Percentiles rank a stretch among this genome's conserved stretches.
Conservation (phyloP, 2,113 vertebrate species). For the Anolis carolinensis region DNA sequence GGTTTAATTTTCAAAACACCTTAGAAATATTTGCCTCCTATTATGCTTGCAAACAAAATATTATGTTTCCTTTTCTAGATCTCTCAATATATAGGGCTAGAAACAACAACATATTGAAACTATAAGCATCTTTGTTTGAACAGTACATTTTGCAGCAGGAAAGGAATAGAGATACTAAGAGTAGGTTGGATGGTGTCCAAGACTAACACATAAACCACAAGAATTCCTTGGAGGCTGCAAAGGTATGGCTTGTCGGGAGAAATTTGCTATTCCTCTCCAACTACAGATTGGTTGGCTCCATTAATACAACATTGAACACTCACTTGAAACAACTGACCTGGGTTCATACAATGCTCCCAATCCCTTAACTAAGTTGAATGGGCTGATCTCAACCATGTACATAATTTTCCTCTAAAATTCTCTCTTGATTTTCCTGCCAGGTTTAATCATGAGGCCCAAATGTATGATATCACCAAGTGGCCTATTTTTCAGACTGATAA, state of each 20-base stretch:
- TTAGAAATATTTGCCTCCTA: neutral
- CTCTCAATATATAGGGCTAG: neutral
- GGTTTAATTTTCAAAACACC: neutral
- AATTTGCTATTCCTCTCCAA: neutral
- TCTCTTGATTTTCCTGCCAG: neutral
- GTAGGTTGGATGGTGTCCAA: neutral
- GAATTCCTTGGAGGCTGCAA: neutral
- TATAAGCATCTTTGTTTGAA: conserved; percentile 7
- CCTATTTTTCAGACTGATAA: neutral
- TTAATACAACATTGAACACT: neutral
- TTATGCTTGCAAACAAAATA: neutral
- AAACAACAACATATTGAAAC: neutral
- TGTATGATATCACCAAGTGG: neutral
- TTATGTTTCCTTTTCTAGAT: neutral
- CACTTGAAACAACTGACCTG: neutral
- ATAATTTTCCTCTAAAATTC: neutral
- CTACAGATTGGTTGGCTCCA: neutral
- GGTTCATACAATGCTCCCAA: neutral
- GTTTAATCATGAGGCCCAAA: neutral
- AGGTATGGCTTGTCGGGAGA: neutral
- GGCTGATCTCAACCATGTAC: too few relatives aligned
- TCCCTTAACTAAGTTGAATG: neutral
- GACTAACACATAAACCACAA: neutral
- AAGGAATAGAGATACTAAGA: neutral
- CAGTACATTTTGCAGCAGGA: neutral